Evolutionary conservation across 2,888 invertebrate species (phyloP).

Genomic region (Drosophila leonis): DNA sequence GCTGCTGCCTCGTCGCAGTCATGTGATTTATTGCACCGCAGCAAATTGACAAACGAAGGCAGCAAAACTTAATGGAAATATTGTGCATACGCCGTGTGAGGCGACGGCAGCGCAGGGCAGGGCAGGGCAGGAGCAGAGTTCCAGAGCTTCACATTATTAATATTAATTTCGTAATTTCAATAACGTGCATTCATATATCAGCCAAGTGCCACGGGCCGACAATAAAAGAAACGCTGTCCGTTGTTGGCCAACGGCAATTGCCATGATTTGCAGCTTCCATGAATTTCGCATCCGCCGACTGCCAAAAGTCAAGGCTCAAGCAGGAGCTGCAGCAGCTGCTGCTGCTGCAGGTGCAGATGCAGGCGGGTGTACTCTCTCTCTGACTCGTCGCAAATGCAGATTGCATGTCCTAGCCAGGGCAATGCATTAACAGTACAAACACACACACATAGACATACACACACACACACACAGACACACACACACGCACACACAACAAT

Average conservation of each 20-base stretch:
- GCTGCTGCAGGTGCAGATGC: constrained; percentile 15
- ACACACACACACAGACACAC: constrained; percentile 4
- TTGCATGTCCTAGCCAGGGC: constrained; percentile 66
- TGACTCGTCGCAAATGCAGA: constrained; percentile 66
- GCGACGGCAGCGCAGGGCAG: too few species aligned
- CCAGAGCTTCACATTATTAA: constrained; percentile 62
- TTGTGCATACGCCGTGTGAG: constrained; percentile 54
- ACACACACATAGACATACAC: constrained; percentile 9
- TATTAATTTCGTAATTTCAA: constrained; percentile 69
- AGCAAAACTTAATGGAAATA: constrained; percentile 59
- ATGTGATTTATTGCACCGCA: constrained; percentile 59
- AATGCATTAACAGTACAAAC: constrained; percentile 65
- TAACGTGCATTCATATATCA: constrained; percentile 50
- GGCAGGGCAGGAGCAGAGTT: background rate
- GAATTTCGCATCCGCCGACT: constrained; percentile 22
- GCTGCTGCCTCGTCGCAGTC: constrained; percentile 17
- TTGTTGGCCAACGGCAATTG: constrained; percentile 42
- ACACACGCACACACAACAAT: constrained; percentile 20
- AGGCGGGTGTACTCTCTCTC: constrained; percentile 11
- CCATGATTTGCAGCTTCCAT: constrained; percentile 70
- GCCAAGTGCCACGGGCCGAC: constrained; percentile 35
- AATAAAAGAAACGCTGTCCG: constrained; percentile 48
- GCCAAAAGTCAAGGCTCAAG: constrained; percentile 34
- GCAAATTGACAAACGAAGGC: constrained; percentile 72
- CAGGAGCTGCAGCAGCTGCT: constrained; percentile 2